Conservation (phyloP, 2,797 vertebrate genomes). For the Iguana delicatissima region DNA sequence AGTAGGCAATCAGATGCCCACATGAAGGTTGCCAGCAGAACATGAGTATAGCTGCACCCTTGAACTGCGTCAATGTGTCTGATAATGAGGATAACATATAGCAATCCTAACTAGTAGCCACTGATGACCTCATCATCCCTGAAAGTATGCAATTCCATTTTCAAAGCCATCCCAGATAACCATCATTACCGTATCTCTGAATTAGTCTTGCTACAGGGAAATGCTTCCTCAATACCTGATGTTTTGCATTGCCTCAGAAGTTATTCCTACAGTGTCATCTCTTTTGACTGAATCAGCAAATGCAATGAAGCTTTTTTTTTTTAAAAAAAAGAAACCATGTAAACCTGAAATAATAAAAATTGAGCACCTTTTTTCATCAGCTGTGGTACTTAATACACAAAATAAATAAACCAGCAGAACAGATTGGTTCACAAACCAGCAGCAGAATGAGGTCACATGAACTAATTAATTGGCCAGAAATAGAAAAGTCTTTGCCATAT, state of each 20-base stretch:
- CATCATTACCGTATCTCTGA: too few species aligned
- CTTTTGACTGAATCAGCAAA: background rate
- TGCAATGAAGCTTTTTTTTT: background rate
- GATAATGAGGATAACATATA: too few species aligned
- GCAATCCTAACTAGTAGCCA: too few species aligned
- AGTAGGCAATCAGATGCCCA: too few species aligned
- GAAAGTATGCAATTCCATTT: too few species aligned
- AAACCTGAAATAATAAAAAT: background rate
- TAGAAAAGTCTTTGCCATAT: background rate
- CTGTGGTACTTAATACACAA: background rate
- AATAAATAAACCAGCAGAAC: background rate
- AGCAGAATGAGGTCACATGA: background rate
- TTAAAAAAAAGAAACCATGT: background rate
- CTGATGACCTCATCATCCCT: too few species aligned
- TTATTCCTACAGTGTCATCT: background rate
- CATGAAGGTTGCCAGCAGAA: too few species aligned
- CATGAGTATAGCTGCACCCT: too few species aligned
- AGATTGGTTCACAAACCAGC: background rate
- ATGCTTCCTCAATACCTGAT: background rate
- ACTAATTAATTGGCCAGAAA: constrained; percentile 1
- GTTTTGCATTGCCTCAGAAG: background rate
- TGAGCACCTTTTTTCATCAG: background rate
- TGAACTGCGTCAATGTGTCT: too few species aligned
- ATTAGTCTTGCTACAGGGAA: too few species aligned
- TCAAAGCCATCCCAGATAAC: too few species aligned